These are phyloP conservation scores for Bubalus kerabau DNA, from an alignment of 2,113 vertebrate genomes.

Conservation along the genomic window DNA sequence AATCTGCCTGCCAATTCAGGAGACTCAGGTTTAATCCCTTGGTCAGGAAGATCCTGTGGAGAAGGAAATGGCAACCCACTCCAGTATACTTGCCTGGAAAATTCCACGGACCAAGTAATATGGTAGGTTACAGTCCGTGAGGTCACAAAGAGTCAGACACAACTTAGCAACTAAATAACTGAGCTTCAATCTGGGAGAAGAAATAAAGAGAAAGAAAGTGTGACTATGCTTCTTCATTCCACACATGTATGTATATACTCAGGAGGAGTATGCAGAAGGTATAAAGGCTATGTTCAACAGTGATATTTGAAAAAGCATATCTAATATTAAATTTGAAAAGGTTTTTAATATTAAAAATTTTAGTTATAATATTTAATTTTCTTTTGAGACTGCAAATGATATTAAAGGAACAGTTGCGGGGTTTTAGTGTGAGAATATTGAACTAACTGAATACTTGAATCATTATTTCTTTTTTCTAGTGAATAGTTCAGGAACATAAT, in stretches of 20 bases:
- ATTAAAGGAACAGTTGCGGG: background rate
- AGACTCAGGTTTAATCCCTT: background rate
- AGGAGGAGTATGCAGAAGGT: background rate
- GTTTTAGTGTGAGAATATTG: background rate
- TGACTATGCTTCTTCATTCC: background rate
- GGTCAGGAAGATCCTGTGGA: background rate
- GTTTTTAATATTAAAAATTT: background rate
- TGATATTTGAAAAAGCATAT: background rate
- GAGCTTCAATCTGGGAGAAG: background rate
- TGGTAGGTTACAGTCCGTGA: background rate
- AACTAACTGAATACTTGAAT: background rate
- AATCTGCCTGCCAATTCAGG: background rate
- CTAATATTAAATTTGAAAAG: background rate
- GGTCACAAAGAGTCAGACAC: background rate
- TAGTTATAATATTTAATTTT: background rate
- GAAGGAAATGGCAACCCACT: background rate
- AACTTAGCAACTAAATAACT: background rate
- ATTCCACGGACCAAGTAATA: background rate
- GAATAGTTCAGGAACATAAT: background rate
- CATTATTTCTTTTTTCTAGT: background rate
- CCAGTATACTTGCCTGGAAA: background rate
- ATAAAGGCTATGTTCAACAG: background rate
- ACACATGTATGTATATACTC: fast-evolving
- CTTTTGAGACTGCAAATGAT: background rate
- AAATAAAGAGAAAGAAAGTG: background rate